Evolutionary conservation across 2,113 vertebrate species (phyloP).

Genomic region (Ptilorrhoa leucosticta): DNA sequence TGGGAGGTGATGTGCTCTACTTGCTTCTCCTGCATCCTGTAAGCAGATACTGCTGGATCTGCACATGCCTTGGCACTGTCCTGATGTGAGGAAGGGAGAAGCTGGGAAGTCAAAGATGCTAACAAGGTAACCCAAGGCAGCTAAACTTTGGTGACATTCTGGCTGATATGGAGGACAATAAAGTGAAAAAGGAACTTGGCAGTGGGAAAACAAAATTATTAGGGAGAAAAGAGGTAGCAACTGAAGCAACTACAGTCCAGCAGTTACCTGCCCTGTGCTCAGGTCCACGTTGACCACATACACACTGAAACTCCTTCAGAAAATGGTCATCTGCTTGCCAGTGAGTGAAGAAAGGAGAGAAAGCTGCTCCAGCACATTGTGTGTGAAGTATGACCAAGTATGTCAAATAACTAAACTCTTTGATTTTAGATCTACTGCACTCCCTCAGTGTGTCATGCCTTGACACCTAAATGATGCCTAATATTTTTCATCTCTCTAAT

Average conservation of each 20-base stretch:
- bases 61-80: too few relatives aligned
- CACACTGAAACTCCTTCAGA: neutral
- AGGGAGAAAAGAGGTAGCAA: neutral
- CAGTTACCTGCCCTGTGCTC: neutral
- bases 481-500: neutral
- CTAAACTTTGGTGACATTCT: neutral
- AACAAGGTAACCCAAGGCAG: fast-evolving
- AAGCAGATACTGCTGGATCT: neutral
- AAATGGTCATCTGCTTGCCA: neutral
- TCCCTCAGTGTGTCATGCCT: neutral
- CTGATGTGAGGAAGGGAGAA: neutral
- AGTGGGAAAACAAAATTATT: neutral
- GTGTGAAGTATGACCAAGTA: fast-evolving
- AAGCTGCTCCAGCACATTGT: neutral
- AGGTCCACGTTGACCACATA: neutral
- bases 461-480: neutral
- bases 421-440: neutral
- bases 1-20: neutral
- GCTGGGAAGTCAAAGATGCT: neutral
- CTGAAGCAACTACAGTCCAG: neutral
- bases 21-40: neutral
- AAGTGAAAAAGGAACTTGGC: neutral
- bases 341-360: neutral
- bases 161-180: neutral
- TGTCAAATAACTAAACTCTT: neutral